Conservation (phyloP, 2,888 invertebrate species). For the Sicus ferrugineus region DNA sequence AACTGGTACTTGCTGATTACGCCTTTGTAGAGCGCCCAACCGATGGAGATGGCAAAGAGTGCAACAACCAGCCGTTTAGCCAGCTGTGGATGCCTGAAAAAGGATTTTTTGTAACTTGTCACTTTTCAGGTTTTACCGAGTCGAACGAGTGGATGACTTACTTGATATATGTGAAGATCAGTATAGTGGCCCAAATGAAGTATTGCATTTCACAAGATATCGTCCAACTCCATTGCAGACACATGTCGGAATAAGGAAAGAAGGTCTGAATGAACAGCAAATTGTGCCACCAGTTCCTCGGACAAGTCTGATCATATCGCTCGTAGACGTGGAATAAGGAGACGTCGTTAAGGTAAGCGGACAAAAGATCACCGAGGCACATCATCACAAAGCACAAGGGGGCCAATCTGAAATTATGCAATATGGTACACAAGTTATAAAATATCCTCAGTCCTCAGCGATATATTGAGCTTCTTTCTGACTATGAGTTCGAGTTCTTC, state of each 20-base stretch:
- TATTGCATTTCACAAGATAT: slow-evolving; percentile 64
- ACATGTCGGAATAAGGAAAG: slow-evolving; percentile 57
- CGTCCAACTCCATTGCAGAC: slow-evolving; percentile 64
- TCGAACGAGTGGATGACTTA: slow-evolving; percentile 41
- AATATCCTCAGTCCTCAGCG: too few relatives aligned
- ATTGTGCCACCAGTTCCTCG: slow-evolving; percentile 62
- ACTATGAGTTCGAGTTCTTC: too few relatives aligned
- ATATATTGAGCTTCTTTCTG: too few relatives aligned
- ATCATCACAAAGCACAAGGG: slow-evolving; percentile 57
- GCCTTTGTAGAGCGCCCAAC: slow-evolving; percentile 53
- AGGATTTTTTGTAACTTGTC: too few relatives aligned
- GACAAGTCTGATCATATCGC: slow-evolving; percentile 56
- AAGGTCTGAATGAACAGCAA: slow-evolving; percentile 60
- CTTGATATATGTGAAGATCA: slow-evolving; percentile 58
- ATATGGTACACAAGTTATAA: too few relatives aligned
- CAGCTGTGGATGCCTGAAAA: slow-evolving; percentile 50
- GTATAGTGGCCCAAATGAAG: slow-evolving; percentile 53
- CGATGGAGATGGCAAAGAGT: slow-evolving; percentile 31
- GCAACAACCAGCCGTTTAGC: slow-evolving; percentile 44
- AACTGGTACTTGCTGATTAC: slow-evolving; percentile 50
- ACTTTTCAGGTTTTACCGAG: background rate
- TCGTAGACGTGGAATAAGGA: slow-evolving; percentile 60
- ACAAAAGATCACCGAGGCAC: slow-evolving; percentile 53
- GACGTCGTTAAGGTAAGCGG: slow-evolving; percentile 56
- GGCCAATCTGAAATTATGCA: slow-evolving; percentile 49